phyloP scores from a whole-genome alignment of 37 sponge, comb jelly and placozoan genomes.

The Ianthella basta region DNA sequence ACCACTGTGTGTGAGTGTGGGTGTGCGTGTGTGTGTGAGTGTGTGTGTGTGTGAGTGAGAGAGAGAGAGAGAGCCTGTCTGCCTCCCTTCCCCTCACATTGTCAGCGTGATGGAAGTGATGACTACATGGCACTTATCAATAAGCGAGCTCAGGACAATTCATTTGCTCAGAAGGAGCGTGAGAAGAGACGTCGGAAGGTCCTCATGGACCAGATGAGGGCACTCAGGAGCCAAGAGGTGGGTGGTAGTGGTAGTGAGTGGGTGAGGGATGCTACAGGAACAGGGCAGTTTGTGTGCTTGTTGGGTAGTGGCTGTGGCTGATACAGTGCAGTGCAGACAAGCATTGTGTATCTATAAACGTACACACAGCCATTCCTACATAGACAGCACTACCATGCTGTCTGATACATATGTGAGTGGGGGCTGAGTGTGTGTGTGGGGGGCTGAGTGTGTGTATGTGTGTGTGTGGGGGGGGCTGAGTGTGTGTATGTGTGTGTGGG shows the following conservation, averaged over 20 bases:
- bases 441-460: no score
- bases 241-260: background rate
- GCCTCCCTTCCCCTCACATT: background rate
- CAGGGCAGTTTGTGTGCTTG: no score
- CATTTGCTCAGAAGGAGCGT: conserved; percentile 70
- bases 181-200: conserved; percentile 86
- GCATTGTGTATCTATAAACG: no score
- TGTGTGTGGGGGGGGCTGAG: no score
- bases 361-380: background rate
- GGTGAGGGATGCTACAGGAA: no score
- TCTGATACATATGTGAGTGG: background rate
- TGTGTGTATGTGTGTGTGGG: no score
- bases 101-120: background rate
- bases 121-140: conserved; percentile 79
- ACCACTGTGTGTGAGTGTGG: background rate
- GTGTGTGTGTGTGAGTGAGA: no score
- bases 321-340: no score
- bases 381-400: background rate
- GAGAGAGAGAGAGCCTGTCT: no score
- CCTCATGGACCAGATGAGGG: conserved; percentile 74
- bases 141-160: conserved; percentile 58
- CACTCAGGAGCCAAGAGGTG: conserved; percentile 65
- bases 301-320: no score
- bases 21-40: background rate
- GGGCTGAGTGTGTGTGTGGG: background rate